Conservation (phyloP, 2,888 invertebrate genomes). For the Drosophila leonis region DNA sequence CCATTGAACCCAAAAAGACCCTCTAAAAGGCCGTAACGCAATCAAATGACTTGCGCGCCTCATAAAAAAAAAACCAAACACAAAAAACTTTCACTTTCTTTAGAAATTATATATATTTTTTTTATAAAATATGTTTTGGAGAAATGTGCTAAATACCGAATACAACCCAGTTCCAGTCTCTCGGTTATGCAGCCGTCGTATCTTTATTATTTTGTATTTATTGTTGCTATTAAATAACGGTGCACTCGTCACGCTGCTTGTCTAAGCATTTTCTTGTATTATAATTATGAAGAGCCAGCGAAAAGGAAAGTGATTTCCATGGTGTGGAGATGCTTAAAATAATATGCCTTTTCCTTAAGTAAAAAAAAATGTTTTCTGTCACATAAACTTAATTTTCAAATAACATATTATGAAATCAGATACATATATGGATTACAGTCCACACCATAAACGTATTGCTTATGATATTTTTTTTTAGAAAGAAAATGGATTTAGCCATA, state of each 20-base stretch:
- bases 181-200: constrained; percentile 53
- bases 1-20: background rate
- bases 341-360: constrained; percentile 16
- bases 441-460: background rate
- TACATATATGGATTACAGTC: background rate
- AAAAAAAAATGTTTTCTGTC: background rate
- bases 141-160: constrained; percentile 73
- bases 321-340: constrained; percentile 31
- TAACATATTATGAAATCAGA: background rate
- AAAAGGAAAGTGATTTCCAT: constrained; percentile 74
- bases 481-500: too few relatives aligned
- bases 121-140: constrained; percentile 43
- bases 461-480: background rate
- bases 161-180: constrained; percentile 18
- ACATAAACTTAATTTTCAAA: background rate
- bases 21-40: constrained; percentile 28
- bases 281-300: constrained; percentile 65
- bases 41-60: constrained; percentile 37
- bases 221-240: constrained; percentile 68
- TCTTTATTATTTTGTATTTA: constrained; percentile 16
- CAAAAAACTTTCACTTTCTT: constrained; percentile 76
- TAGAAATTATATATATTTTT: constrained; percentile 67
- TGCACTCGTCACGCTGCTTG: constrained; percentile 67
- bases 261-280: constrained; percentile 59
- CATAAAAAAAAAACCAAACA: constrained; percentile 27